Evolutionary conservation across 2,888 invertebrate genomes (phyloP).

Genomic region (Mechanitis messenoides): DNA sequence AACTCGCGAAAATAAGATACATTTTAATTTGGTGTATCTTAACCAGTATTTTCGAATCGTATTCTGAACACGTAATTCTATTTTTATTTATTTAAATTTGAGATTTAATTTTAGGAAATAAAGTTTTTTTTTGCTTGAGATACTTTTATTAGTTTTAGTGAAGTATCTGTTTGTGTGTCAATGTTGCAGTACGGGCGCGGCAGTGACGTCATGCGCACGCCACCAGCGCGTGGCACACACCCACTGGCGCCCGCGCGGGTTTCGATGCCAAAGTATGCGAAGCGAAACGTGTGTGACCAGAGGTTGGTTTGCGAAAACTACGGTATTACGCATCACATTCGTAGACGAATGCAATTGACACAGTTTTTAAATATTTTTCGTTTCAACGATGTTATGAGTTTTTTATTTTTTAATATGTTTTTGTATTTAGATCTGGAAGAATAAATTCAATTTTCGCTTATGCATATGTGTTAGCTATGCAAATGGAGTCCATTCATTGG

Average conservation of each 20-base stretch:
- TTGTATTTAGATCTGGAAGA: no score
- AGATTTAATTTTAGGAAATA: background rate
- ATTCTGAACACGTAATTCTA: constrained; percentile 9
- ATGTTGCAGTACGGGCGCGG: constrained; percentile 39
- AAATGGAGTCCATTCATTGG: no score
- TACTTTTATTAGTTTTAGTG: constrained; percentile 8
- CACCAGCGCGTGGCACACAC: constrained; percentile 37
- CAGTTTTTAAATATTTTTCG: background rate
- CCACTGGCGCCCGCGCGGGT: constrained; percentile 28
- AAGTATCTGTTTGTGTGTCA: constrained; percentile 28
- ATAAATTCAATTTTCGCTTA: no score
- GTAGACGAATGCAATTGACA: constrained; percentile 2
- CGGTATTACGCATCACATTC: background rate
- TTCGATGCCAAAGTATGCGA: constrained; percentile 18
- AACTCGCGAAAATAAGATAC: background rate
- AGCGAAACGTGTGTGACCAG: background rate
- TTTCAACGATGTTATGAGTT: background rate
- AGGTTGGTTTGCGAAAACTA: background rate
- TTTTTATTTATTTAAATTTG: background rate
- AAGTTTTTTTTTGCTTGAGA: constrained; percentile 3
- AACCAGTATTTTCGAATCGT: constrained; percentile 13
- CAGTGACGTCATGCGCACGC: constrained; percentile 46
- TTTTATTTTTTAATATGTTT: no score
- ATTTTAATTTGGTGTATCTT: constrained; percentile 4
- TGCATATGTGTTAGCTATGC: no score